These are phyloP conservation scores for Muntiacus reevesi DNA, from an alignment of 2,113 vertebrate species.

Conservation along the genomic window DNA sequence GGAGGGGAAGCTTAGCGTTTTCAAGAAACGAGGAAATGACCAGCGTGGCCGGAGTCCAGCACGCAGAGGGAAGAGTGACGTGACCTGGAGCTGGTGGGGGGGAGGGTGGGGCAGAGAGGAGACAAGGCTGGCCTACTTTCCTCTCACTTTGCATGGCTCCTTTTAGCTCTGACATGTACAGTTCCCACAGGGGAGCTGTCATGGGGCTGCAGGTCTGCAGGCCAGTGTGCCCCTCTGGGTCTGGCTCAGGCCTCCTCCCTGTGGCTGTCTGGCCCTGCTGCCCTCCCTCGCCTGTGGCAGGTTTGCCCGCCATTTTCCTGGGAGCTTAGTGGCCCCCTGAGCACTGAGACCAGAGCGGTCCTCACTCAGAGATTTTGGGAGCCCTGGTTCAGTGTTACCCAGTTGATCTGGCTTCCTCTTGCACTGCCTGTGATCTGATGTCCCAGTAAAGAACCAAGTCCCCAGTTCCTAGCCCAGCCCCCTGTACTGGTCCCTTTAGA, in stretches of 20 bases:
- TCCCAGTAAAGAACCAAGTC: background rate
- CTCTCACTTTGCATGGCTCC: background rate
- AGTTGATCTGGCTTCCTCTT: background rate
- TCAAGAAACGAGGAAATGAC: slow-evolving; percentile 36
- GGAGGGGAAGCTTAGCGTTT: background rate
- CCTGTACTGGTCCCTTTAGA: background rate
- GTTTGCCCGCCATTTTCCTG: background rate
- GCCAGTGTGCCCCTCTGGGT: background rate
- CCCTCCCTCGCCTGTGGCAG: background rate
- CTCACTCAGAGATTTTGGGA: background rate
- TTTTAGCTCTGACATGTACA: background rate
- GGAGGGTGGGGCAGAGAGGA: background rate
- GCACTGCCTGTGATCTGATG: background rate
- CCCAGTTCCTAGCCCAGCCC: background rate
- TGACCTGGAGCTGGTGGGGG: background rate
- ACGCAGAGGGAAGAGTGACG: background rate
- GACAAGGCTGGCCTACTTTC: background rate
- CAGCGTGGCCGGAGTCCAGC: background rate
- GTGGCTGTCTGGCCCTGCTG: too few species aligned
- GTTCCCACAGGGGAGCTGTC: background rate
- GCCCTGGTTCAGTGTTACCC: background rate
- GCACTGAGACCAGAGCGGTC: background rate
- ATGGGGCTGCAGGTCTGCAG: background rate
- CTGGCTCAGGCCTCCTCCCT: background rate
- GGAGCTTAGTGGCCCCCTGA: background rate